phyloP scores from a whole-genome alignment of 2,888 invertebrate genomes.

The Drosophila kanekoi region DNA sequence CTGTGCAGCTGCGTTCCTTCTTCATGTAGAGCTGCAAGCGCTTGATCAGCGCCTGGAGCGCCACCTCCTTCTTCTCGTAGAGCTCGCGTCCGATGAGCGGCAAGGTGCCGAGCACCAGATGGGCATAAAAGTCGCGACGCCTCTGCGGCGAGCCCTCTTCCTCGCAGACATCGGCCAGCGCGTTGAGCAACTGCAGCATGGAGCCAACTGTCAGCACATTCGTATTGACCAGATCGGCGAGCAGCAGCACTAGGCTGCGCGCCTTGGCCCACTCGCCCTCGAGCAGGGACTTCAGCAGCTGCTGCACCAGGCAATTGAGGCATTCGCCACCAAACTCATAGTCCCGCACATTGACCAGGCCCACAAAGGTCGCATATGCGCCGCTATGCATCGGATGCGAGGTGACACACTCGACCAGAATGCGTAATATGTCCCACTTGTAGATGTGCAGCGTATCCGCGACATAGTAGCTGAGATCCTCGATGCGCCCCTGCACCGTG shows the following conservation, averaged over 20 bases:
- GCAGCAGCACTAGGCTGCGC: constrained; percentile 93
- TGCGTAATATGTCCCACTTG: constrained; percentile 94
- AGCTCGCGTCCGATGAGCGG: constrained; percentile 98
- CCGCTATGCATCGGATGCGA: constrained; percentile 98
- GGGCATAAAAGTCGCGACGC: constrained; percentile 92
- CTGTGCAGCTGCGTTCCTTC: constrained; percentile 95
- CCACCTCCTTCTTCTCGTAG: constrained; percentile 97
- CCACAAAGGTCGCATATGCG: constrained; percentile 98
- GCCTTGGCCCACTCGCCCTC: constrained; percentile 95
- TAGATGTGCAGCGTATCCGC: constrained; percentile 96
- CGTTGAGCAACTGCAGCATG: constrained; percentile 94
- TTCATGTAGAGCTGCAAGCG: constrained; percentile 96
- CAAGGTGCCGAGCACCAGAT: constrained; percentile 94
- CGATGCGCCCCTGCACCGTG: constrained; percentile 97
- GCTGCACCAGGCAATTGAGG: constrained; percentile 95
- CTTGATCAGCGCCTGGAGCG: constrained; percentile 93
- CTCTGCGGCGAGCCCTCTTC: constrained; percentile 96
- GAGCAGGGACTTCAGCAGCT: constrained; percentile 95
- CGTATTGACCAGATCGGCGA: constrained; percentile 98
- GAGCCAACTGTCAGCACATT: constrained; percentile 97
- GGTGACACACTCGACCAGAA: constrained; percentile 95
- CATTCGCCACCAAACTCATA: constrained; percentile 99
- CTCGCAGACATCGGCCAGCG: constrained; percentile 93
- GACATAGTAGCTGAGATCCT: constrained; percentile 95
- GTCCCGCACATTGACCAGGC: constrained; percentile 97